Evolutionary conservation across 2,113 vertebrate species (phyloP).

Genomic region (Sinosuthora webbiana): DNA sequence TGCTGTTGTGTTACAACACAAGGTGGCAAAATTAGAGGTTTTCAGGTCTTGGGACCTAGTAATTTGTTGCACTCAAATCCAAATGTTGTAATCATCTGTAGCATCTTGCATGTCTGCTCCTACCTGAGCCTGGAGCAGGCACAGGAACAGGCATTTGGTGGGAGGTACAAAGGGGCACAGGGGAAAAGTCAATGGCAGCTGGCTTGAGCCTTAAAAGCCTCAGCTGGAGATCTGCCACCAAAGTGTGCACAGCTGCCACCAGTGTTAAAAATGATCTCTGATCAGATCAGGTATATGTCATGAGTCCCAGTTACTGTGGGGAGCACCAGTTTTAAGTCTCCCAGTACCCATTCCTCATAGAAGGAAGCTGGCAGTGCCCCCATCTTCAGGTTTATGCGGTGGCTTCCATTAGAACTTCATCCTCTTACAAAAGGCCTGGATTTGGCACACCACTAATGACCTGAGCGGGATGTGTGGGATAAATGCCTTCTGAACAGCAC

Average conservation of each 20-base stretch:
- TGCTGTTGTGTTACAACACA: not conserved
- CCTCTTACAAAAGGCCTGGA: constrained; percentile 25
- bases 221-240: not conserved
- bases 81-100: not conserved
- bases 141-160: not conserved
- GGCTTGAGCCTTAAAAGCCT: not conserved
- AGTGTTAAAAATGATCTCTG: not conserved
- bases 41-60: not conserved
- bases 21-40: constrained; percentile 27
- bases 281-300: not conserved
- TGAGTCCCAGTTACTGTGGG: no score
- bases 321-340: not conserved
- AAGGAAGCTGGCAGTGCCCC: not conserved
- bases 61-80: not conserved
- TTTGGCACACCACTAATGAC: constrained; percentile 10
- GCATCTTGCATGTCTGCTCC: not conserved
- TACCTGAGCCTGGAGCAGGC: not conserved
- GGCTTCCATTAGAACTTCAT: constrained; percentile 27
- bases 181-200: not conserved
- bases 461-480: not conserved
- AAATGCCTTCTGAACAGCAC: not conserved
- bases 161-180: not conserved
- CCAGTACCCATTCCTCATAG: accelerated
- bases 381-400: not conserved
- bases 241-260: not conserved